Percentiles rank a stretch among this genome's conserved stretches.
Evolutionary conservation across 2,797 vertebrate genomes (phyloP).

Genomic region (Remorina albescens): DNA sequence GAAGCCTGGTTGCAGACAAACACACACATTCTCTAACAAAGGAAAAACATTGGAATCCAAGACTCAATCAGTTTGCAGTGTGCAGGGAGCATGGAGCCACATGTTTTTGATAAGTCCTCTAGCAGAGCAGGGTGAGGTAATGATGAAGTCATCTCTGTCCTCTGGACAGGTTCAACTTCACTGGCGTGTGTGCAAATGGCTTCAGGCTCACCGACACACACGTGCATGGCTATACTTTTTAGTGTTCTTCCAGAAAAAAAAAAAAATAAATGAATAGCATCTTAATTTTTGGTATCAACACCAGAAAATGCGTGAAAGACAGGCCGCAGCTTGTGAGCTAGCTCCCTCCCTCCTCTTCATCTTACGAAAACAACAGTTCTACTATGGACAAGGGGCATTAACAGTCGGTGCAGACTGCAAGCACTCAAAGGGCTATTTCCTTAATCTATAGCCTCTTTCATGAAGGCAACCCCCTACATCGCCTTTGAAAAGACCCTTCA

Average conservation of each 20-base stretch:
- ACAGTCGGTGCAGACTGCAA: slow-evolving; percentile 16
- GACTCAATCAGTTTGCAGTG: slow-evolving; percentile 67
- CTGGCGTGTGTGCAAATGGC: slow-evolving; percentile 53
- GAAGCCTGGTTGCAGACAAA: slow-evolving; percentile 44
- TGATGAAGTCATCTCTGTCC: slow-evolving; percentile 83
- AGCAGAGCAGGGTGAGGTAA: slow-evolving; percentile 81
- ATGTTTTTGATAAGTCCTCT: slow-evolving; percentile 83
- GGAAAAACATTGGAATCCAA: slow-evolving; percentile 70
- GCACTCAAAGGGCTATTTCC: slow-evolving; percentile 30
- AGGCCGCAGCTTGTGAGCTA: neutral
- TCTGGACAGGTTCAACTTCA: slow-evolving; percentile 82
- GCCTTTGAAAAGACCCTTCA: no score
- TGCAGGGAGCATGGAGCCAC: slow-evolving; percentile 68
- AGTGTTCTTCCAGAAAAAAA: slow-evolving; percentile 6
- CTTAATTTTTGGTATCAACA: neutral
- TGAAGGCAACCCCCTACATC: neutral
- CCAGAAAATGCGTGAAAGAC: neutral
- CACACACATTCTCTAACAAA: slow-evolving; percentile 67
- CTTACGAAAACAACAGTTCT: no score
- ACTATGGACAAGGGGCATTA: slow-evolving; percentile 48
- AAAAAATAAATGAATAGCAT: neutral
- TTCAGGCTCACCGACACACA: slow-evolving; percentile 33
- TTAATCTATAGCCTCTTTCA: neutral
- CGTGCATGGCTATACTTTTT: neutral
- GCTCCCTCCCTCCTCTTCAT: neutral